Conservation (phyloP, 2,113 vertebrate genomes). For the Sardina pilchardus region DNA sequence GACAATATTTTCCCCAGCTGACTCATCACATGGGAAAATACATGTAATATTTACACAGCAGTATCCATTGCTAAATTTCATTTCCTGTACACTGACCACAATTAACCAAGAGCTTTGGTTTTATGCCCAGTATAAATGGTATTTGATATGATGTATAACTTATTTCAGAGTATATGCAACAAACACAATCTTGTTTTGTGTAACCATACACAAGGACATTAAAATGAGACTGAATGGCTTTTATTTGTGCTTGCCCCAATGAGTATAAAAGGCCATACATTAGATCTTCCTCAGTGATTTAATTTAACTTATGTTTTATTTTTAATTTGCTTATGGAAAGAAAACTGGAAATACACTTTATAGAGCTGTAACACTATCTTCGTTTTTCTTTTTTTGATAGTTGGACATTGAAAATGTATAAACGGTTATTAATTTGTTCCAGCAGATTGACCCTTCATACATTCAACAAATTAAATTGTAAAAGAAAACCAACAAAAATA, state of each 20-base stretch:
- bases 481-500: neutral
- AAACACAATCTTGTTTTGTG: neutral
- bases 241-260: neutral
- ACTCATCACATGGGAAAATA: neutral
- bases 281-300: neutral
- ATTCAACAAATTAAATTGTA: neutral
- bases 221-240: neutral
- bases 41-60: neutral
- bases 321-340: neutral
- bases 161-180: neutral
- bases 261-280: neutral
- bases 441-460: neutral
- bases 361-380: neutral
- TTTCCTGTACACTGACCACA: neutral
- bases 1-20: neutral
- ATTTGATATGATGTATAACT: neutral
- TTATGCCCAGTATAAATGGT: too few species aligned
- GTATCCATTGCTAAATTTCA: neutral
- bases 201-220: neutral
- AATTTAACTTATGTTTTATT: neutral
- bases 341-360: neutral
- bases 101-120: neutral
- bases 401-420: neutral
- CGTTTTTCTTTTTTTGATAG: neutral
- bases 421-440: neutral